A percentile compares a stretch with the other conserved stretches of the same genome.
Conservation (phyloP, 1,140 invertebrate species). For the Formica selysi region DNA sequence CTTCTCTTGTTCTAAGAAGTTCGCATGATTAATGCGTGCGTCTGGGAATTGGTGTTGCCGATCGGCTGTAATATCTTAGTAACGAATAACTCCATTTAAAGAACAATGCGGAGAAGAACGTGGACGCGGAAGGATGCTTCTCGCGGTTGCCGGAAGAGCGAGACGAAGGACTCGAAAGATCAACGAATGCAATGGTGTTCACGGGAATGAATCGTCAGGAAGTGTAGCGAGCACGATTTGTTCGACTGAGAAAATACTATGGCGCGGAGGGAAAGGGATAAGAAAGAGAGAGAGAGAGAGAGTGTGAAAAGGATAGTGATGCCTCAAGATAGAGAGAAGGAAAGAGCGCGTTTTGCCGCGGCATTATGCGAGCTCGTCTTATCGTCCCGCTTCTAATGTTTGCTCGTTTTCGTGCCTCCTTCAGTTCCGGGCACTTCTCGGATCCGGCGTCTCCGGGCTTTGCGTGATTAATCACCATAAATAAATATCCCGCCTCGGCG, state of each 20-base stretch:
- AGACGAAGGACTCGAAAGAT: constrained; percentile 26
- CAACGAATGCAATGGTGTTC: constrained; percentile 40
- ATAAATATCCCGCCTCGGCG: constrained; percentile 66
- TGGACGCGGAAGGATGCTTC: neutral
- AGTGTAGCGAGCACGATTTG: constrained; percentile 48
- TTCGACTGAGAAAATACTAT: constrained; percentile 30
- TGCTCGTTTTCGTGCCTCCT: constrained; percentile 50
- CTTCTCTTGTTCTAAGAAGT: neutral
- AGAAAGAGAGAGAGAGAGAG: neutral
- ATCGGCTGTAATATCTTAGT: constrained; percentile 10
- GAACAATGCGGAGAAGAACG: constrained; percentile 8
- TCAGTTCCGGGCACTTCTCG: constrained; percentile 24
- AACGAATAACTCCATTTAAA: constrained; percentile 11
- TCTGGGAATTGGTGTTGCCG: neutral
- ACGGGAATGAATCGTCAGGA: constrained; percentile 35
- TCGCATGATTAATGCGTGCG: neutral
- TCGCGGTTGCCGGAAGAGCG: constrained; percentile 26
- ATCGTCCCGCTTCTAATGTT: constrained; percentile 66
- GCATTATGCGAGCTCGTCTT: constrained; percentile 60
- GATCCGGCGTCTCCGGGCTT: constrained; percentile 54
- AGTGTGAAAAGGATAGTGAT: neutral
- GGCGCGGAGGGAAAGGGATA: neutral
- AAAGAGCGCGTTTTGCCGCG: constrained; percentile 17
- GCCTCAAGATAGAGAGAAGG: constrained; percentile 46
- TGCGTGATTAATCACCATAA: constrained; percentile 71